Percentiles rank a stretch among this genome's conserved stretches.
These are phyloP conservation scores for Sminthopsis crassicaudata DNA, from an alignment of 2,113 vertebrate genomes.

Conservation along the genomic window DNA sequence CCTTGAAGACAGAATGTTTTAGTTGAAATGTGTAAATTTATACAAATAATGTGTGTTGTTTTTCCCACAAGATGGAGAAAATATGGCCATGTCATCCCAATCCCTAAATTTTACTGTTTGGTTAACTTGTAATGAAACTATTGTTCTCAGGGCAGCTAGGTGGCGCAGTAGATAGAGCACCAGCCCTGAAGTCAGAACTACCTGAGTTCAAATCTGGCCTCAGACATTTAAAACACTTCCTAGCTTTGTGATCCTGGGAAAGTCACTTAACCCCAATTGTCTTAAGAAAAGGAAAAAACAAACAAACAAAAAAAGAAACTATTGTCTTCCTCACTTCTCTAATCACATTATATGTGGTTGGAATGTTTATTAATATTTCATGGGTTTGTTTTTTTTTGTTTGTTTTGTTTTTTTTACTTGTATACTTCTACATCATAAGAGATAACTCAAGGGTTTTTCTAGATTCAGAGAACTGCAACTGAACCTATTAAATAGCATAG, in stretches of 20 bases:
- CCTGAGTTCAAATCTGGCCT: too few species aligned
- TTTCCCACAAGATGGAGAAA: background rate
- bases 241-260: too few species aligned
- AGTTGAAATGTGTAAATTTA: background rate
- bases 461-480: background rate
- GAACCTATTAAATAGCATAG: background rate
- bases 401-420: slow-evolving; percentile 46
- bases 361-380: slow-evolving; percentile 36
- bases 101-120: slow-evolving; percentile 25
- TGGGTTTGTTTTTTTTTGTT: too few species aligned
- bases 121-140: background rate
- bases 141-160: too few species aligned
- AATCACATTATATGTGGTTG: background rate
- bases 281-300: too few species aligned
- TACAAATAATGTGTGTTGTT: slow-evolving; percentile 1
- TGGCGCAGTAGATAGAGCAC: too few species aligned
- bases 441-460: slow-evolving; percentile 51
- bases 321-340: too few species aligned
- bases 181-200: too few species aligned
- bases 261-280: too few species aligned
- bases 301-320: background rate
- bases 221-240: too few species aligned
- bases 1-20: background rate
- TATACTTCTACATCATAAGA: slow-evolving; percentile 53
- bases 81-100: background rate